Percentiles rank a stretch among this genome's conserved stretches.
Conservation (phyloP, 2,113 vertebrate species). For the Chionomys nivalis region DNA sequence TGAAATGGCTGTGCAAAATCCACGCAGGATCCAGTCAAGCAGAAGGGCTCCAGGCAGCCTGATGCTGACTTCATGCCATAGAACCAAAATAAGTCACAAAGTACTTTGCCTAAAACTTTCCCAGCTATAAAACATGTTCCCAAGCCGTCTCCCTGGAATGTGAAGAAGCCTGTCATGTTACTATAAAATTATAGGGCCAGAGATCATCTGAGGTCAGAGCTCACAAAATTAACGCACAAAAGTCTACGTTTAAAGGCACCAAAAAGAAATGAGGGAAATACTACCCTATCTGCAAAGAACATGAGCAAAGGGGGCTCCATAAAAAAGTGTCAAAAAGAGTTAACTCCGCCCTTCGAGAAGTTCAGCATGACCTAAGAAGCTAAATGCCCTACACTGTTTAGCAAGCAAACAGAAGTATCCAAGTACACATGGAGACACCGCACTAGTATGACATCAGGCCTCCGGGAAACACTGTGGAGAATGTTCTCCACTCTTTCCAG, state of each 20-base stretch:
- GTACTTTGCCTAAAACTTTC: background rate
- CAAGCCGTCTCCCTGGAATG: background rate
- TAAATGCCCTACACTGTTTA: background rate
- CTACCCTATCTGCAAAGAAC: background rate
- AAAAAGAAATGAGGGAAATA: background rate
- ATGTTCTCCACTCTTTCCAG: background rate
- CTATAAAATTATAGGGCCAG: conserved; percentile 26
- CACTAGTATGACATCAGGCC: background rate
- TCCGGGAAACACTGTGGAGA: background rate
- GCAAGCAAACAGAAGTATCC: background rate
- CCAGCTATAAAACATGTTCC: conserved; percentile 10
- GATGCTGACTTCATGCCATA: background rate
- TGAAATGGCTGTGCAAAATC: background rate
- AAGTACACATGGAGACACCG: background rate
- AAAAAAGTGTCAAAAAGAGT: conserved; percentile 12
- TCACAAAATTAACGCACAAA: background rate
- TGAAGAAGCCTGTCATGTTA: background rate
- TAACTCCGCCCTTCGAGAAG: background rate
- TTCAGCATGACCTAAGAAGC: background rate
- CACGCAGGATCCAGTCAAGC: background rate
- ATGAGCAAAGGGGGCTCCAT: background rate
- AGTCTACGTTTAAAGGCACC: background rate
- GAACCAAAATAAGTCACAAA: background rate
- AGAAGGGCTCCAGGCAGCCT: background rate
- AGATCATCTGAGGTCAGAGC: background rate